Evolutionary conservation across 2,797 vertebrate species (phyloP), one percentile per base, ranked within the genome.

Genomic region (Alauda arvensis): DNA sequence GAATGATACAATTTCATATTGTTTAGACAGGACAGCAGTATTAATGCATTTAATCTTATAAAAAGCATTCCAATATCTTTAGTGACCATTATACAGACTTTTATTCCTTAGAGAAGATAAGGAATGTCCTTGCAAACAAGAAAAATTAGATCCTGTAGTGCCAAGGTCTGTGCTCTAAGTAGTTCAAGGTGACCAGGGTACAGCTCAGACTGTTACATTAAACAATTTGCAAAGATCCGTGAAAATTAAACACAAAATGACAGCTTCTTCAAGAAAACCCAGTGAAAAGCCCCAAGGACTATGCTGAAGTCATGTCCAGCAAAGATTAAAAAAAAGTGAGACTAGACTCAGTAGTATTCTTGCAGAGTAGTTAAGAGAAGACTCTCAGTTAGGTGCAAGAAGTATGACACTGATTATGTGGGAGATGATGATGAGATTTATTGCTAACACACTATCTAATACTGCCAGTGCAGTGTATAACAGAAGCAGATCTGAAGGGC

Each of bases 151-250:
- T 91, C 34, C 10, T 85, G 60, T 84, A 90, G 63, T 87, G 77
- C 80, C 85, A 90, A 90, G 90, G 80, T 48, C 91, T 81, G 34
- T 6, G 42, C 39, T 93, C 42, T 49, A 91, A 91, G 62, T 89
- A 76, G 70, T 78, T 93, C 92, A 93, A 94, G 92, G 92, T 91
- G 80, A 93, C 63, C 67, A 89, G n/a, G 17, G 45, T 66, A 62
- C 52, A 89, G 70, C 77, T 81, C 78, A 83, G 83, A 33, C 28
- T 85, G 67, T 81, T 89, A 85, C 63, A 81, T 90, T 90, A 90
- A 89, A 89, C 65, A 77, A 81, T 78, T 88, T 90, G 62, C 60
- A 90, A 93, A 85, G 70, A 77, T 89, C 79, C 80, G 51, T 67
- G 71, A 81, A 83, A 87, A 83, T 80, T 85, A 89, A 83, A 83